Conservation (phyloP, 2,888 invertebrate genomes). For the Seira ritae region DNA sequence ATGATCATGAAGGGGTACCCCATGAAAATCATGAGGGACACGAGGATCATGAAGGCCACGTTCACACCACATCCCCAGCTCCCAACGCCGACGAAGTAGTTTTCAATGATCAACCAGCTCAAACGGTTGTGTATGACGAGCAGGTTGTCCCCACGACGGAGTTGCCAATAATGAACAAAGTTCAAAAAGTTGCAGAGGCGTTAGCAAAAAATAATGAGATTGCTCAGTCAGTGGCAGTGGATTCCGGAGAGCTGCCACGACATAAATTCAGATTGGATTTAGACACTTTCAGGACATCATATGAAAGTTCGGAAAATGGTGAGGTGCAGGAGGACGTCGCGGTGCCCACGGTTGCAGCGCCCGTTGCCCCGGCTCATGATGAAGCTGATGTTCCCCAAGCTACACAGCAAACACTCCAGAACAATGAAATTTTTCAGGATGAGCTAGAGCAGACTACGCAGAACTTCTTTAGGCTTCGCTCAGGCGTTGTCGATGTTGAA, state of each 20-base stretch:
- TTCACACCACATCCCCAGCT: background rate
- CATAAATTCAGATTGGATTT: constrained; percentile 63
- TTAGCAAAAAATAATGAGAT: constrained; percentile 4
- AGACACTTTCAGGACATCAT: constrained; percentile 50
- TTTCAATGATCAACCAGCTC: constrained; percentile 27
- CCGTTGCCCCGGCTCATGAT: background rate
- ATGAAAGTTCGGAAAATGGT: constrained; percentile 43
- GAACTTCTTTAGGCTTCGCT: background rate
- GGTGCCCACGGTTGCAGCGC: background rate
- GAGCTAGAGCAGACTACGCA: background rate
- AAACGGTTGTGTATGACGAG: background rate
- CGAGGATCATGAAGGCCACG: constrained; percentile 13
- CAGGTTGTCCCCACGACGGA: background rate
- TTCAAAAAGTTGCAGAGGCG: constrained; percentile 49
- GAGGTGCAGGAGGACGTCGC: background rate
- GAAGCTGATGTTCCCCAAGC: background rate
- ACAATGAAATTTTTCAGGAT: background rate
- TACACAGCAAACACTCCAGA: background rate
- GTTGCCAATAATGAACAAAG: constrained; percentile 42
- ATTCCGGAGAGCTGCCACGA: constrained; percentile 27
- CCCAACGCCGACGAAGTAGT: background rate
- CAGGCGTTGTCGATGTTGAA: background rate
- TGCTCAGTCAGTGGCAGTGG: background rate
- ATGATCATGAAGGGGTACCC: constrained; percentile 1
- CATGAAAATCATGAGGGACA: constrained; percentile 6